Conservation (phyloP, 2,113 vertebrate species). For the Camelus bactrianus region DNA sequence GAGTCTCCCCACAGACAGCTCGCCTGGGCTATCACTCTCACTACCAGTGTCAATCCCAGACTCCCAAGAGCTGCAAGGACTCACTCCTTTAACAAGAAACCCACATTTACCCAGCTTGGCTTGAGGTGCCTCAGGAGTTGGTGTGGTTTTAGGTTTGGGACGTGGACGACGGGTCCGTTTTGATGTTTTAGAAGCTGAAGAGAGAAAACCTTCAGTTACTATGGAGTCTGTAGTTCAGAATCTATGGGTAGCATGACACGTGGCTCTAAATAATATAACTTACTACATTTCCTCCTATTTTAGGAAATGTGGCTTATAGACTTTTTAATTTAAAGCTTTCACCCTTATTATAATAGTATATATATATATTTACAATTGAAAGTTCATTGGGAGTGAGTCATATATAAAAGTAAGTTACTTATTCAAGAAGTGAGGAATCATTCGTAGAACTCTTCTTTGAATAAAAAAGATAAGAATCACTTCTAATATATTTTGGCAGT, state of each 20-base stretch:
- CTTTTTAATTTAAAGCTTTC: neutral
- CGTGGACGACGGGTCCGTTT: constrained; percentile 70
- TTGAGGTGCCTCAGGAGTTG: constrained; percentile 78
- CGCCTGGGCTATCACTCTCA: neutral
- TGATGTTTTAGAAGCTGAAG: constrained; percentile 83
- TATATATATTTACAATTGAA: neutral
- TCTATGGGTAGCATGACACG: neutral
- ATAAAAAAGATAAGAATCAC: neutral
- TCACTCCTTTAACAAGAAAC: constrained; percentile 15
- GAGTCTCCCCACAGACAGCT: neutral
- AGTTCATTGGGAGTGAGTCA: neutral
- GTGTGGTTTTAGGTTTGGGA: constrained; percentile 82
- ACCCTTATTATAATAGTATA: neutral
- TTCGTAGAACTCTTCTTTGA: neutral
- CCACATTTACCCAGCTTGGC: constrained; percentile 86
- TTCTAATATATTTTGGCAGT: neutral
- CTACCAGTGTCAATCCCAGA: neutral
- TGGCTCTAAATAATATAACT: neutral
- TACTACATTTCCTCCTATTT: neutral
- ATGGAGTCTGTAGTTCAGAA: neutral
- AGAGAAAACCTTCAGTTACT: constrained; percentile 78
- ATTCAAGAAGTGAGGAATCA: neutral
- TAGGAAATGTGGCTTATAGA: neutral
- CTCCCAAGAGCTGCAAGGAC: neutral
- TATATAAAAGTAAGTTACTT: neutral